A percentile compares a stretch with the other conserved stretches of the same genome.
phyloP scores from a whole-genome alignment of 2,888 invertebrate species.

The Iphiclides podalirius region DNA sequence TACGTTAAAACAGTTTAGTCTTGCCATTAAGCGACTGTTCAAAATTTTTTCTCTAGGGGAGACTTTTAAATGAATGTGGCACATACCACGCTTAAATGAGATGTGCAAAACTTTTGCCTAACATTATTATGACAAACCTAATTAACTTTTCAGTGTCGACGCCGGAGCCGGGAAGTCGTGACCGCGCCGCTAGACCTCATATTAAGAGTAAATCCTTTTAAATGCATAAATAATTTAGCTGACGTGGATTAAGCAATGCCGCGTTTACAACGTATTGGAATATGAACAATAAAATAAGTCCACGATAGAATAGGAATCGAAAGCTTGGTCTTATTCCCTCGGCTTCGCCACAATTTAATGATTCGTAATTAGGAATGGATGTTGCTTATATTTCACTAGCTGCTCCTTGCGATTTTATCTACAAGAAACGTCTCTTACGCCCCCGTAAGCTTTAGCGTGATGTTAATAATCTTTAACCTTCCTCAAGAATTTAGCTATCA shows the following conservation, averaged over 20 bases:
- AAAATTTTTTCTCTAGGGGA: not conserved
- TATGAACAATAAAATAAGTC: too few species aligned
- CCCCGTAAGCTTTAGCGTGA: too few species aligned
- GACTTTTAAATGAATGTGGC: slow-evolving; percentile 3
- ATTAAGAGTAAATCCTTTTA: slow-evolving; percentile 77
- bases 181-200: slow-evolving; percentile 72
- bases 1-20: too few species aligned
- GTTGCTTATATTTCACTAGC: too few species aligned
- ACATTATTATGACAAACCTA: slow-evolving; percentile 46
- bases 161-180: slow-evolving; percentile 59
- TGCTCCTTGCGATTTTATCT: too few species aligned
- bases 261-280: slow-evolving; percentile 40
- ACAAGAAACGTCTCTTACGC: too few species aligned
- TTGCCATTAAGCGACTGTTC: not conserved
- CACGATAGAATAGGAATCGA: too few species aligned
- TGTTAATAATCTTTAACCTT: too few species aligned
- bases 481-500: too few species aligned
- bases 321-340: too few species aligned
- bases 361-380: too few species aligned
- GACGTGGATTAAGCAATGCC: slow-evolving; percentile 55
- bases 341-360: too few species aligned
- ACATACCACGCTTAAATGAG: slow-evolving; percentile 12
- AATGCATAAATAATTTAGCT: slow-evolving; percentile 77
- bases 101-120: slow-evolving; percentile 27
- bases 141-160: slow-evolving; percentile 59